A percentile compares a stretch with the other conserved stretches of the same genome.
phyloP scores from a whole-genome alignment of 2,113 vertebrate species.

The Boleophthalmus pectinirostris region DNA sequence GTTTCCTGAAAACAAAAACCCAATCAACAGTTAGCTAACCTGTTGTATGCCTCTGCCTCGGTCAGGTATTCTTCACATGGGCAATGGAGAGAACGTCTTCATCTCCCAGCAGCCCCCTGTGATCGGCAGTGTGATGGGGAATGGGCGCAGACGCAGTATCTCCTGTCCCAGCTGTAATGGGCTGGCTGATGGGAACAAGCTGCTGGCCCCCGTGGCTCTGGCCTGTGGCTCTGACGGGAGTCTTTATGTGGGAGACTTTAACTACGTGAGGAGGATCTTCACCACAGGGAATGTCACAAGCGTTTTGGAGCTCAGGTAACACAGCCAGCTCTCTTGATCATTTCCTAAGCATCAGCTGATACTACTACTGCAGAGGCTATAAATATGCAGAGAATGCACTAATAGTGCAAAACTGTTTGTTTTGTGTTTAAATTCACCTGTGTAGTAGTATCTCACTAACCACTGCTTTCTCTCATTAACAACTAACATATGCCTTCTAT shows the following conservation, averaged over 20 bases:
- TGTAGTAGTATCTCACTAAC: conserved; percentile 34
- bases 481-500: conserved; percentile 59
- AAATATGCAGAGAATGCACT: conserved; percentile 53
- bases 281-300: conserved; percentile 97
- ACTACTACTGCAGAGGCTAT: conserved; percentile 22
- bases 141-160: conserved; percentile 92
- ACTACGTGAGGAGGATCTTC: conserved; percentile 97
- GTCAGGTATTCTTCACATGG: conserved; percentile 96
- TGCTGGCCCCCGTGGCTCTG: conserved; percentile 92
- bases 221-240: conserved; percentile 93
- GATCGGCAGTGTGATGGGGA: conserved; percentile 97
- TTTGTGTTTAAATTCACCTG: conserved; percentile 34
- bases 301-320: conserved; percentile 95
- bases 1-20: not conserved
- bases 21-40: not conserved
- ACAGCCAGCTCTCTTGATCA: conserved; percentile 7
- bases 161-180: conserved; percentile 99
- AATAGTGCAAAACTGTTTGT: conserved; percentile 53
- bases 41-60: conserved; percentile 26
- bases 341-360: not conserved
- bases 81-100: conserved; percentile 96
- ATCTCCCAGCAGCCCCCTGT: conserved; percentile 97
- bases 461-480: conserved; percentile 42
- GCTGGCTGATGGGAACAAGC: conserved; percentile 96
- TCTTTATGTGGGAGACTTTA: conserved; percentile 97